Evolutionary conservation across 2,113 vertebrate species (phyloP).

Genomic region (Chunga burmeisteri): DNA sequence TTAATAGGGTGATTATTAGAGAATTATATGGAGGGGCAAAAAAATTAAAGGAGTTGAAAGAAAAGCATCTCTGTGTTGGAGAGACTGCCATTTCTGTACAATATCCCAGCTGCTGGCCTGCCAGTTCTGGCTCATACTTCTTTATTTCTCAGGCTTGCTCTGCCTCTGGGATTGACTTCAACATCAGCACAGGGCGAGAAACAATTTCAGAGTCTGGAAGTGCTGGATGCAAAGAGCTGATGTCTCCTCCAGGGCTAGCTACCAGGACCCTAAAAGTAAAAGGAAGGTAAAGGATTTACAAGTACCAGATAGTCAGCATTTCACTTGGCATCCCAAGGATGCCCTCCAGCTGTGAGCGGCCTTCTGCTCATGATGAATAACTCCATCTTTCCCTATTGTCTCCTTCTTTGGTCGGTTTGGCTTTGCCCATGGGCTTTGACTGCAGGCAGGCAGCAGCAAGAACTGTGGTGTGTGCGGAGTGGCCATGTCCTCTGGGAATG

Average conservation of each 20-base stretch:
- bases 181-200: background rate
- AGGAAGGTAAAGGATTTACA: background rate
- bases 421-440: background rate
- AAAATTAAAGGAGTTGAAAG: background rate
- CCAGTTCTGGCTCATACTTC: background rate
- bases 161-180: constrained; percentile 29
- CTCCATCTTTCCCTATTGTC: background rate
- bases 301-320: background rate
- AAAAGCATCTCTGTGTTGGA: background rate
- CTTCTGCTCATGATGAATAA: background rate
- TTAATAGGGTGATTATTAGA: constrained; percentile 65
- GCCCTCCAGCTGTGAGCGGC: background rate
- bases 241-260: background rate
- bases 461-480: fast-evolving
- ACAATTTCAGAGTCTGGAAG: background rate
- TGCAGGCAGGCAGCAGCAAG: background rate
- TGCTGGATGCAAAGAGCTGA: background rate
- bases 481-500: background rate
- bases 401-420: background rate
- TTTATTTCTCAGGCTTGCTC: constrained; percentile 20
- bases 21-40: constrained; percentile 52
- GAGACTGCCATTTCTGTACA: background rate
- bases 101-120: constrained; percentile 1
- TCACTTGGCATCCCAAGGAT: background rate
- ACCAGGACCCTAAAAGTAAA: background rate